Conservation (phyloP, 2,888 invertebrate species). For the Drosophila atroscutellata region DNA sequence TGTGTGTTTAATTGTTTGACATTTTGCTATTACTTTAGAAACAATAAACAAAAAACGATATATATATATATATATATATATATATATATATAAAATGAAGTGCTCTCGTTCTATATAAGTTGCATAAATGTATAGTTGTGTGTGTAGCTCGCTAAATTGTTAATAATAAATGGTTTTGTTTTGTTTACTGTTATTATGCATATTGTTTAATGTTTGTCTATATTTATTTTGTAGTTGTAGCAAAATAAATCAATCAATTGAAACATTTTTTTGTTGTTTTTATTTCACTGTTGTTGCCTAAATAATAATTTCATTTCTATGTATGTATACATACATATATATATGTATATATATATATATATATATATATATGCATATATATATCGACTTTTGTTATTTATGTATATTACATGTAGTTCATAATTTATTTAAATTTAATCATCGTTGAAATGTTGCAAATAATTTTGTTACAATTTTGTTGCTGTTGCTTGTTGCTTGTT, state of each 20-base stretch:
- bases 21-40: slow-evolving; percentile 69
- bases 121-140: slow-evolving; percentile 19
- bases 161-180: slow-evolving; percentile 11
- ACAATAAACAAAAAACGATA: slow-evolving; percentile 30
- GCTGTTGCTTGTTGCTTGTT: slow-evolving; percentile 22
- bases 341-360: background rate
- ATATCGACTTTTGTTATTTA: slow-evolving; percentile 16
- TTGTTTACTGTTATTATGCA: background rate
- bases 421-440: slow-evolving; percentile 41
- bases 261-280: slow-evolving; percentile 23
- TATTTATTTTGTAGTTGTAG: slow-evolving; percentile 17
- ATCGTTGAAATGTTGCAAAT: slow-evolving; percentile 56
- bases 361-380: slow-evolving; percentile 2
- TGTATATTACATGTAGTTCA: slow-evolving; percentile 56
- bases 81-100: slow-evolving; percentile 22
- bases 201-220: slow-evolving; percentile 1
- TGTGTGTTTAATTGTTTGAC: slow-evolving; percentile 42
- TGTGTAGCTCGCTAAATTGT: slow-evolving; percentile 20
- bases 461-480: slow-evolving; percentile 40
- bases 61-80: slow-evolving; percentile 16
- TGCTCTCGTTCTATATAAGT: slow-evolving; percentile 16
- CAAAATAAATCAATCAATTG: slow-evolving; percentile 31
- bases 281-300: slow-evolving; percentile 27
- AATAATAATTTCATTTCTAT: slow-evolving; percentile 28
- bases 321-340: background rate